phyloP scores from a whole-genome alignment of 2,113 vertebrate species.

The Bubo bubo region DNA sequence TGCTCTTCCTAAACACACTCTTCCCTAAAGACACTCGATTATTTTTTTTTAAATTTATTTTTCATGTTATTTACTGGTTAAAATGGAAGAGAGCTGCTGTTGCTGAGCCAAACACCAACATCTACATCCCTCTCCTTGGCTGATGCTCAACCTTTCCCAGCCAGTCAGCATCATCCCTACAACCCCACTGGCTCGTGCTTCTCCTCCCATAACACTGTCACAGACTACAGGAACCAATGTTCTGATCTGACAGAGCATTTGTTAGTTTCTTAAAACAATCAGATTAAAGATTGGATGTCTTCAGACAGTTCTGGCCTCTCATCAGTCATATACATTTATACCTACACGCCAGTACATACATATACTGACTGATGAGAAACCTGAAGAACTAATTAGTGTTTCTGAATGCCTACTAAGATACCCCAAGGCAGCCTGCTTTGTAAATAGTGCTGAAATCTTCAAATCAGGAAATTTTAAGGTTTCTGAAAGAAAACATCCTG shows the following conservation, averaged over 20 bases:
- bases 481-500: neutral
- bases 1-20: neutral
- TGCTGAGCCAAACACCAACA: neutral
- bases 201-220: neutral
- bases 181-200: rapidly evolving
- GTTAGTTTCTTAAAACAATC: neutral
- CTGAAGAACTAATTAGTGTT: neutral
- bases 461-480: neutral
- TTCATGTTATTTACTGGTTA: neutral
- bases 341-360: neutral
- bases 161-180: neutral
- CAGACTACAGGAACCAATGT: rapidly evolving
- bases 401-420: neutral
- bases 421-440: neutral
- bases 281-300: neutral
- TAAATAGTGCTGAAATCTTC: neutral
- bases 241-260: neutral
- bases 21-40: rapidly evolving
- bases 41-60: neutral
- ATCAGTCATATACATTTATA: neutral
- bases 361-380: neutral
- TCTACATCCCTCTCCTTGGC: neutral
- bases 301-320: neutral
- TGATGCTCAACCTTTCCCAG: neutral
- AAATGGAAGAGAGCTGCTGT: neutral